A percentile compares a stretch with the other conserved stretches of the same genome.
Evolutionary conservation across 2,113 vertebrate genomes (phyloP).

Genomic region (Dendrocopos noguchii): DNA sequence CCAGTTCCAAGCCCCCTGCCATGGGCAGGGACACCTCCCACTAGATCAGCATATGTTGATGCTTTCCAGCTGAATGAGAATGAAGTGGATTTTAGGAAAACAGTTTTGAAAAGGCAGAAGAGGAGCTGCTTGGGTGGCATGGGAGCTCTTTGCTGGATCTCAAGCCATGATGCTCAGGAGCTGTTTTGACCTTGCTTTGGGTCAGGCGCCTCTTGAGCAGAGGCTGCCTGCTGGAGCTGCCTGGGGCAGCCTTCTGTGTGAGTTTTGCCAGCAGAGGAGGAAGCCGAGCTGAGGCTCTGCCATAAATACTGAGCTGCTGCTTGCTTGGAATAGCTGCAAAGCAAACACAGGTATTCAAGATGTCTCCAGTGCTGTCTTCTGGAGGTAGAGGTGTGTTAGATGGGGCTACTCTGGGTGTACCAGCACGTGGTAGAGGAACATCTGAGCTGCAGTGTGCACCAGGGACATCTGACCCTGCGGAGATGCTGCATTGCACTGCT

Average conservation of each 20-base stretch:
- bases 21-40: no score
- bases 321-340: neutral
- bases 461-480: neutral
- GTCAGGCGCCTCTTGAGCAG: neutral
- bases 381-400: neutral
- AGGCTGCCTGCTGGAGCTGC: neutral
- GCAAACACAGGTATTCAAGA: accelerated
- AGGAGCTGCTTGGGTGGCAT: accelerated
- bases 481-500: neutral
- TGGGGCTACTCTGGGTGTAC: neutral
- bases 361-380: neutral
- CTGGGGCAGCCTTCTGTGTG: accelerated
- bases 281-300: neutral
- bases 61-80: neutral
- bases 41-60: neutral
- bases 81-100: neutral
- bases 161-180: neutral
- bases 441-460: neutral
- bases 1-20: no score
- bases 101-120: neutral
- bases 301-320: neutral
- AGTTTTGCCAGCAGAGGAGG: neutral
- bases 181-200: neutral
- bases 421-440: neutral
- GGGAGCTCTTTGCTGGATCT: accelerated